Percentiles rank a stretch among this genome's conserved stretches.
Conservation (phyloP, 2,888 invertebrate species). For the Limnephilus rhombicus region DNA sequence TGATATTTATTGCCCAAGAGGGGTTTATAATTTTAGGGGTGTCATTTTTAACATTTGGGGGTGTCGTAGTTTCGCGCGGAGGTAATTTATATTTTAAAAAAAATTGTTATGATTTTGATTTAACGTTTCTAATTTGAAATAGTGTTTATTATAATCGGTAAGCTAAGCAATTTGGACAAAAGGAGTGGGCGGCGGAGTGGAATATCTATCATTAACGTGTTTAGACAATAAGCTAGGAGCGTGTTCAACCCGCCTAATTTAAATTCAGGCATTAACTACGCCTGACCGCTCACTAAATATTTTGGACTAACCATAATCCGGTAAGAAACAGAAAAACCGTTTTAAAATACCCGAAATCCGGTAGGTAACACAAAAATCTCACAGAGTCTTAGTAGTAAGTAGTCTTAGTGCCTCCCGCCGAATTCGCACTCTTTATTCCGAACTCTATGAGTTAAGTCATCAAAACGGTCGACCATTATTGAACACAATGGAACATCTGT, state of each 20-base stretch:
- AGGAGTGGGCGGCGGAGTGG: not conserved
- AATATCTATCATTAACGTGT: not conserved
- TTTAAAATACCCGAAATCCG: not conserved
- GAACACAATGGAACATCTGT: not conserved
- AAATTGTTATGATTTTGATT: too few relatives aligned
- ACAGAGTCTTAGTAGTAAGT: not conserved
- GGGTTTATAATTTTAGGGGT: too few relatives aligned
- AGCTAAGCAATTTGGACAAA: too few relatives aligned
- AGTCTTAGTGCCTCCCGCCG: not conserved
- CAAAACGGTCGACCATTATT: not conserved
- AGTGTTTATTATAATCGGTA: too few relatives aligned
- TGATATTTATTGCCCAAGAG: too few relatives aligned
- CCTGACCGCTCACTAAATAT: not conserved
- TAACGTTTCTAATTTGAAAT: too few relatives aligned
- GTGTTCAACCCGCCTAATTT: not conserved
- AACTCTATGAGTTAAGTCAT: not conserved
- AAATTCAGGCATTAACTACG: not conserved
- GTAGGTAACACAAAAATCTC: not conserved
- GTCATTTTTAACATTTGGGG: too few relatives aligned
- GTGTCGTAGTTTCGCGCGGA: too few relatives aligned
- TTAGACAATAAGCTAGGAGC: not conserved
- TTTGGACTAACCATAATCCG: not conserved
- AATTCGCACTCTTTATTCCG: not conserved
- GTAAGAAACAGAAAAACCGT: not conserved
- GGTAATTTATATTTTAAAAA: too few relatives aligned